These are phyloP conservation scores for Vipera ursinii DNA, from an alignment of 2,797 vertebrate genomes.

Conservation along the genomic window DNA sequence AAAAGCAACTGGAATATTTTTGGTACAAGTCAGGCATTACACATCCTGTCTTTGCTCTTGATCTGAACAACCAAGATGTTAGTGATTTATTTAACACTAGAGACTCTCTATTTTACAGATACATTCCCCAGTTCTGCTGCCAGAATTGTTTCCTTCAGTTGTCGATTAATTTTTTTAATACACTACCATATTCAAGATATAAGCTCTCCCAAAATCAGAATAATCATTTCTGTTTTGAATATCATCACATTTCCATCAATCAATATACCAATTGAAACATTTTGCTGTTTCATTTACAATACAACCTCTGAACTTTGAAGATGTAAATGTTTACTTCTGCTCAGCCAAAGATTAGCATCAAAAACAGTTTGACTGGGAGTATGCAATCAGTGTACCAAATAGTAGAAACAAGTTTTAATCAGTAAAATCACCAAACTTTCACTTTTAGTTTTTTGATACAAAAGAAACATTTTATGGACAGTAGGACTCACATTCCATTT, in stretches of 20 bases:
- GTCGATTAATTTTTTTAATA: not conserved
- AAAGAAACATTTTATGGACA: not conserved
- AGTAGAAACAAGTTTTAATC: not conserved
- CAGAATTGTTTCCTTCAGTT: not conserved
- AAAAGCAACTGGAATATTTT: not conserved
- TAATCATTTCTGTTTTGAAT: not conserved
- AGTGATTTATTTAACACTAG: not conserved
- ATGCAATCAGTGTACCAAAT: not conserved
- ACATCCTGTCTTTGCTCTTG: not conserved
- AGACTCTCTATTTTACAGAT: not conserved
- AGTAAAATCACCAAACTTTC: not conserved
- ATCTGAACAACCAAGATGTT: not conserved
- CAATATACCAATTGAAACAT: not conserved
- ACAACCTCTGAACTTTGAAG: not conserved
- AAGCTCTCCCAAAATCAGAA: not conserved
- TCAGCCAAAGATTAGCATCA: not conserved
- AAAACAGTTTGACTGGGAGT: not conserved
- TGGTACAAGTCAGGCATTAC: not conserved
- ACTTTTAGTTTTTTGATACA: slow-evolving; percentile 18
- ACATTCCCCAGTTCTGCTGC: not conserved
- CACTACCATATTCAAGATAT: not conserved
- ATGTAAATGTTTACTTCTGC: not conserved
- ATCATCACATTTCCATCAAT: not conserved
- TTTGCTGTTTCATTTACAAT: not conserved
- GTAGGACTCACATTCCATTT: slow-evolving; percentile 93